Conservation (phyloP, 37 sponge, comb jelly and placozoan genomes). For the Geodia barretti region DNA sequence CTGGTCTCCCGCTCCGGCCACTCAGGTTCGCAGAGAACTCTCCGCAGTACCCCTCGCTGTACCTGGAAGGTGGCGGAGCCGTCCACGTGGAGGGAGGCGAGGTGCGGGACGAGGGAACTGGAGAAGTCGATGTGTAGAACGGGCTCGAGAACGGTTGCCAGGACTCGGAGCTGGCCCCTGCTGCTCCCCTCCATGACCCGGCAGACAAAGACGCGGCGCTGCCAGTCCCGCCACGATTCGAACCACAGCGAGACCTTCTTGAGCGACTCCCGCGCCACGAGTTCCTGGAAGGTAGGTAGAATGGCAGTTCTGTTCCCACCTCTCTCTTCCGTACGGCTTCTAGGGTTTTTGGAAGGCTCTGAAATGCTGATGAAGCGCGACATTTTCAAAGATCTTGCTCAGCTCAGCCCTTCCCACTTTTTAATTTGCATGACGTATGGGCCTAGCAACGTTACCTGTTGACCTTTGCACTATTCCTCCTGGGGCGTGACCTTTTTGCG, state of each 20-base stretch:
- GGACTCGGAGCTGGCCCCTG: constrained; percentile 49
- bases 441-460: background rate
- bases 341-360: too few relatives aligned
- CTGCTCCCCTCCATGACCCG: constrained; percentile 49
- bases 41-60: constrained; percentile 14
- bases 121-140: constrained; percentile 78
- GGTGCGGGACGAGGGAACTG: constrained; percentile 36
- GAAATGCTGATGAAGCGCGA: too few relatives aligned
- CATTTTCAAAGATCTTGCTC: too few relatives aligned
- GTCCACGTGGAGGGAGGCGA: constrained; percentile 47
- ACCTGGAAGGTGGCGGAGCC: constrained; percentile 46
- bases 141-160: constrained; percentile 77
- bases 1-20: background rate
- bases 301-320: background rate
- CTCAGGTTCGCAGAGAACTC: background rate
- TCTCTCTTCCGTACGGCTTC: background rate
- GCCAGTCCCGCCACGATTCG: constrained; percentile 62
- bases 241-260: constrained; percentile 64
- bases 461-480: background rate
- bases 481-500: background rate
- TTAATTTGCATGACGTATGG: background rate
- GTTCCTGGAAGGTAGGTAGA: constrained; percentile 2
- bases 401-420: background rate
- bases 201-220: constrained; percentile 56
- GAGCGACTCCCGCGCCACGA: background rate